Conservation (phyloP, 2,888 invertebrate species). For the Disparrhopalites patrizii region DNA sequence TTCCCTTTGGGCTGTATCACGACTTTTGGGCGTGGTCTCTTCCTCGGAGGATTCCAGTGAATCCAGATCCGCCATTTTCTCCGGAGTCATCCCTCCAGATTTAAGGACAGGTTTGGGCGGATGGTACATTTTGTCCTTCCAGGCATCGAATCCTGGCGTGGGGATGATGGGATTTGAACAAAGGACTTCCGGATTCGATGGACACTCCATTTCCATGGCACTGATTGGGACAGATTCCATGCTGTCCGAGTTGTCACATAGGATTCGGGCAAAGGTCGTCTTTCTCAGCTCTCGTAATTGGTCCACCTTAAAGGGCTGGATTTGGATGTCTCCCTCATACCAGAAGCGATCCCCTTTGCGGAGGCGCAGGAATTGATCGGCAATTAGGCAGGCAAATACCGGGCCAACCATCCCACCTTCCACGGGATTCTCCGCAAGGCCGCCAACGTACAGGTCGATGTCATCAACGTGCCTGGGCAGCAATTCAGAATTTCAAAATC, state of each 20-base stretch:
- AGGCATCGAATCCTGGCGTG: too few species aligned
- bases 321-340: slow-evolving; percentile 88
- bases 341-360: slow-evolving; percentile 89
- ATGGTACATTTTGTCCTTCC: too few species aligned
- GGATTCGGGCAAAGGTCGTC: slow-evolving; percentile 71
- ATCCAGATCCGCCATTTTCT: too few species aligned
- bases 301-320: slow-evolving; percentile 81
- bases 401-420: slow-evolving; percentile 91
- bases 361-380: slow-evolving; percentile 84
- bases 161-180: too few species aligned
- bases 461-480: slow-evolving; percentile 54
- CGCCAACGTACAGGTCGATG: slow-evolving; percentile 92
- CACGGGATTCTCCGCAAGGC: slow-evolving; percentile 83
- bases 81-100: too few species aligned
- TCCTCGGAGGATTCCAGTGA: too few species aligned
- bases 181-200: too few species aligned
- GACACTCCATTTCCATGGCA: too few species aligned
- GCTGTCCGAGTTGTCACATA: slow-evolving; percentile 88
- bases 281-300: slow-evolving; percentile 80
- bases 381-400: slow-evolving; percentile 89
- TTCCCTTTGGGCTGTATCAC: too few species aligned
- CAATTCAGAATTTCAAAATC: background rate
- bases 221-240: too few species aligned
- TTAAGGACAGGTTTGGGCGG: too few species aligned
- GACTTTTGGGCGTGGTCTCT: too few species aligned